Percentiles rank a stretch among this genome's conserved stretches.
Conservation (phyloP, 2,888 invertebrate species). For the Acrobasis consociella region DNA sequence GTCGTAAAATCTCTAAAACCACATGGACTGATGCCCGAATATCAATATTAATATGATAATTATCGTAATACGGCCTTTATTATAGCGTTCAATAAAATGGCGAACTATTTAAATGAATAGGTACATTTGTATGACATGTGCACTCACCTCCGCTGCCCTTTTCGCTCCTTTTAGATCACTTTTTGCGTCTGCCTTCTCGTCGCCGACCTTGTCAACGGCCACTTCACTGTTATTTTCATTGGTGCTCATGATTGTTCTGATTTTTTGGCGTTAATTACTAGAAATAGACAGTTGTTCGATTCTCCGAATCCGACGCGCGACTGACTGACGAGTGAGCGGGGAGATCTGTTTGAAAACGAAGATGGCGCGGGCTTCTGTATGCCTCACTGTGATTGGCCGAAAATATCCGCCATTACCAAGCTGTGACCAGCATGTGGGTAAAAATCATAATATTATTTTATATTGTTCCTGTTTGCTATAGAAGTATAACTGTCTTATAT, state of each 20-base stretch:
- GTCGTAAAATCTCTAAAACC: slow-evolving; percentile 41
- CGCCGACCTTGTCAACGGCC: slow-evolving; percentile 92
- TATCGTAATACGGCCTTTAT: slow-evolving; percentile 45
- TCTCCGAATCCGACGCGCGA: slow-evolving; percentile 86
- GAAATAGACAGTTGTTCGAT: slow-evolving; percentile 70
- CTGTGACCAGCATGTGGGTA: slow-evolving; percentile 67
- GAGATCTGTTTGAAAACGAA: slow-evolving; percentile 91
- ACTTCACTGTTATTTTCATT: slow-evolving; percentile 92
- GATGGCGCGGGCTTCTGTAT: slow-evolving; percentile 87
- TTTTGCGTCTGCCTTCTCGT: slow-evolving; percentile 89
- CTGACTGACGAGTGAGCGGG: slow-evolving; percentile 85
- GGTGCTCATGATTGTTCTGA: slow-evolving; percentile 80
- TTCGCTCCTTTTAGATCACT: slow-evolving; percentile 93
- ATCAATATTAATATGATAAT: slow-evolving; percentile 37
- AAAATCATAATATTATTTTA: slow-evolving; percentile 44
- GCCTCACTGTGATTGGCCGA: slow-evolving; percentile 67
- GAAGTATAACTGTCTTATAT: slow-evolving; percentile 26
- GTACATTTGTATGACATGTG: slow-evolving; percentile 74
- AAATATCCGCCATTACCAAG: slow-evolving; percentile 63
- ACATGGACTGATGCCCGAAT: slow-evolving; percentile 50
- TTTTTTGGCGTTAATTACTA: slow-evolving; percentile 74
- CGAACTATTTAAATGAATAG: slow-evolving; percentile 74
- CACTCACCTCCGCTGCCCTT: slow-evolving; percentile 93
- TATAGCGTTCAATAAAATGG: slow-evolving; percentile 78
- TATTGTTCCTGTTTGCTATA: slow-evolving; percentile 27